Conservation (phyloP, 2,113 vertebrate species). For the Cyprinodon brontotheroides region DNA sequence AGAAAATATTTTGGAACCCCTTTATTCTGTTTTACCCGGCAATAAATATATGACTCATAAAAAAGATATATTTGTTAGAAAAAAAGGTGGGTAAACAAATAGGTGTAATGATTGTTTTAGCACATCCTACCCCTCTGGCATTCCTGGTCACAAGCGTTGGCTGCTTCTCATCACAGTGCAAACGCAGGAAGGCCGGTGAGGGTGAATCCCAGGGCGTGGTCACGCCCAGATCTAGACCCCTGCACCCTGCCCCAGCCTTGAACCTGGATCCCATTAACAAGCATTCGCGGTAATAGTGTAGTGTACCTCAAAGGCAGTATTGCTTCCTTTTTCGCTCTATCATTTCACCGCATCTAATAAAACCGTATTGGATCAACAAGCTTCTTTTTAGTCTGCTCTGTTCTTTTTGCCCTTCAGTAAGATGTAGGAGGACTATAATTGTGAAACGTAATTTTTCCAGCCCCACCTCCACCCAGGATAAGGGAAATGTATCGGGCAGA, state of each 20-base stretch:
- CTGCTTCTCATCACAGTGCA: neutral
- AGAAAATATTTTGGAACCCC: neutral
- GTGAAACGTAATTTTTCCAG: slow-evolving; percentile 28
- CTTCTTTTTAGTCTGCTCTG: neutral
- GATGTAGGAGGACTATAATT: slow-evolving; percentile 23
- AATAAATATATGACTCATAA: neutral
- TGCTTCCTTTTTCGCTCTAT: slow-evolving; percentile 71
- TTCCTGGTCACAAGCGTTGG: neutral
- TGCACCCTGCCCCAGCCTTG: slow-evolving; percentile 77
- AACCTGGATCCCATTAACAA: slow-evolving; percentile 84
- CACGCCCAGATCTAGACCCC: slow-evolving; percentile 71
- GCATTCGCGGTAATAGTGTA: slow-evolving; percentile 83
- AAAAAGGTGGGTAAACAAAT: neutral
- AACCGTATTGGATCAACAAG: slow-evolving; percentile 40
- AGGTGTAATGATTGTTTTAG: neutral
- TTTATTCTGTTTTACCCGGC: neutral
- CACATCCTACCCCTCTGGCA: neutral
- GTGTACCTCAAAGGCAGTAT: slow-evolving; percentile 74
- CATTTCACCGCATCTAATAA: slow-evolving; percentile 49
- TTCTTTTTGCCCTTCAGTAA: neutral
- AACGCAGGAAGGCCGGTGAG: slow-evolving; percentile 20
- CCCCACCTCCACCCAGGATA: slow-evolving; percentile 25
- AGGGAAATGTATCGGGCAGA: slow-evolving; percentile 31
- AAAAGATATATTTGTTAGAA: neutral
- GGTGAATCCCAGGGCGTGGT: slow-evolving; percentile 62